A percentile compares a stretch with the other conserved stretches of the same genome.
Conservation (phyloP, 2,888 invertebrate genomes). For the Drosophila differens region DNA sequence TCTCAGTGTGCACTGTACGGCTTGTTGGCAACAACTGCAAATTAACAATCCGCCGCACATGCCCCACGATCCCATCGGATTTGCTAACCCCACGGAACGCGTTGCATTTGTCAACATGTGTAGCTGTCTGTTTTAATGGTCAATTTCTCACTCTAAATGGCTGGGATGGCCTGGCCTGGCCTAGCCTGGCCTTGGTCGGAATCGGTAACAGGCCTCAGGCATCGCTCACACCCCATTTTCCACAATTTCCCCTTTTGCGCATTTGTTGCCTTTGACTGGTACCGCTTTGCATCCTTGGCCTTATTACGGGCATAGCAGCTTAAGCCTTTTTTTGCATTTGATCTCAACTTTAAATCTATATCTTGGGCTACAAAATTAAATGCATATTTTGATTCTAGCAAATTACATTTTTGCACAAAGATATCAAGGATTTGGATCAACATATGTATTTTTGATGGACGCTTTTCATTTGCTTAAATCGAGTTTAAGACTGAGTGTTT, state of each 20-base stretch:
- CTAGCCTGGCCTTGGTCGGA: conserved; percentile 11
- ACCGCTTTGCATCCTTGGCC: conserved; percentile 22
- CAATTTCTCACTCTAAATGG: conserved; percentile 84
- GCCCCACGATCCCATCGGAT: neutral
- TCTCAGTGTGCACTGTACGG: neutral
- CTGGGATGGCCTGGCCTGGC: conserved; percentile 26
- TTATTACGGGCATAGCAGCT: conserved; percentile 1
- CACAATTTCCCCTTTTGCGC: neutral
- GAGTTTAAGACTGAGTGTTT: neutral
- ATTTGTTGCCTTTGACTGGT: conserved; percentile 19
- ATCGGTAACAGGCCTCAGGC: conserved; percentile 15
- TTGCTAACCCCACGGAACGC: conserved; percentile 34
- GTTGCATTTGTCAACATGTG: conserved; percentile 79
- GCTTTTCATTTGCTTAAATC: neutral
- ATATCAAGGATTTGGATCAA: neutral
- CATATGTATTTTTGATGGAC: neutral
- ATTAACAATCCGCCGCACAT: conserved; percentile 31
- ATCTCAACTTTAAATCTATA: neutral
- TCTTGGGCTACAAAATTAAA: neutral
- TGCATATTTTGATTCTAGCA: neutral
- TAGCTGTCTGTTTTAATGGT: conserved; percentile 82
- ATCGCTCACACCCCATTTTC: conserved; percentile 5
- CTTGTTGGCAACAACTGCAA: conserved; percentile 28
- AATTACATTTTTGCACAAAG: neutral
- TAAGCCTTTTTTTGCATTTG: neutral